Conservation (phyloP, 2,113 vertebrate species). For the Cathartes aura region DNA sequence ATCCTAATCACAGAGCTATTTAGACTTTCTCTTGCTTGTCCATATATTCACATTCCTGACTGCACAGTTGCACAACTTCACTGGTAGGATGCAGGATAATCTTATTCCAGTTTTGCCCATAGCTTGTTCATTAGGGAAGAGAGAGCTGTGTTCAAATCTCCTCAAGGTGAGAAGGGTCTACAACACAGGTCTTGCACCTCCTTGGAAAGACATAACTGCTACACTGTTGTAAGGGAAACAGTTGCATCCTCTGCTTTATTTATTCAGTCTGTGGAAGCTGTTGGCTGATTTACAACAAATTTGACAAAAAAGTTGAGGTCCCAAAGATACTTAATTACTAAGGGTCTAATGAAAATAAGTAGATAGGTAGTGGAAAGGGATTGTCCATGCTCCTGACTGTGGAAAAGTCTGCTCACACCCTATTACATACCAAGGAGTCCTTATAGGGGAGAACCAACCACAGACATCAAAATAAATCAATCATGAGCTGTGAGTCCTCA, state of each 20-base stretch:
- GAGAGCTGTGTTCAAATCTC: not conserved
- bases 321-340: not conserved
- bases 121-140: not conserved
- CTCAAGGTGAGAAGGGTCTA: not conserved
- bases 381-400: not conserved
- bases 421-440: not conserved
- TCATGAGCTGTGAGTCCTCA: not conserved
- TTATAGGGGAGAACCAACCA: not conserved
- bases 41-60: not conserved
- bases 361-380: not conserved
- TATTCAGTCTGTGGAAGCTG: not conserved
- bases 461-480: not conserved
- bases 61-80: not conserved
- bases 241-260: not conserved
- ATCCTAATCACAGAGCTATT: not conserved
- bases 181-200: not conserved
- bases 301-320: not conserved
- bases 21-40: not conserved
- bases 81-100: not conserved
- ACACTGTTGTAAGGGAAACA: not conserved
- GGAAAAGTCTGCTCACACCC: not conserved
- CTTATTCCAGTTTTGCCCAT: not conserved
- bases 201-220: not conserved
- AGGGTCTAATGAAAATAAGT: not conserved
- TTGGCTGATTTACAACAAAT: not conserved